Conservation (phyloP, 2,797 vertebrate species). For the Enteromius radiatus region DNA sequence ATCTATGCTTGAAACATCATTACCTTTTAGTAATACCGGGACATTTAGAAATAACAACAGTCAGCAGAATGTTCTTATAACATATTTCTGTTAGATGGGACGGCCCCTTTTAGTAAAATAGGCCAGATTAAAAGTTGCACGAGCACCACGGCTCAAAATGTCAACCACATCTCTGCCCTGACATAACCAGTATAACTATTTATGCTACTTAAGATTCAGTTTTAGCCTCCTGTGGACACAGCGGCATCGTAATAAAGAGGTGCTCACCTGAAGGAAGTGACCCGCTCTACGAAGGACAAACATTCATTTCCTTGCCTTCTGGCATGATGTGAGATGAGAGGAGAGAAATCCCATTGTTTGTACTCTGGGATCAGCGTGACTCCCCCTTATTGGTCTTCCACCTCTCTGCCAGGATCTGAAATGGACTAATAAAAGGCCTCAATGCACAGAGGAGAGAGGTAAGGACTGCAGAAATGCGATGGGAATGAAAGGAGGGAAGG, state of each 20-base stretch:
- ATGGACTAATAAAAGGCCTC: slow-evolving; percentile 49
- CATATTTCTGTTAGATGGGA: neutral
- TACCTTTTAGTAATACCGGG: neutral
- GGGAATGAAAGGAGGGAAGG: slow-evolving; percentile 21
- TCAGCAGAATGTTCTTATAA: neutral
- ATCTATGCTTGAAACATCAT: neutral
- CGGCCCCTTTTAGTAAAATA: neutral
- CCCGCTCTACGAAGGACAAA: slow-evolving; percentile 45
- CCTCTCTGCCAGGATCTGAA: slow-evolving; percentile 22
- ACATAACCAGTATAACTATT: neutral
- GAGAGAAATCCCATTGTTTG: slow-evolving; percentile 44
- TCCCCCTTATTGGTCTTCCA: slow-evolving; percentile 12
- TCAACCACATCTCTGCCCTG: neutral
- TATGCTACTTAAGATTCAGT: slow-evolving; percentile 43
- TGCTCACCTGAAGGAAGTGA: slow-evolving; percentile 36
- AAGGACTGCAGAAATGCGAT: slow-evolving; percentile 12
- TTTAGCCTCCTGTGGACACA: slow-evolving; percentile 4
- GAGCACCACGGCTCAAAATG: neutral
- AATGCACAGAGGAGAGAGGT: slow-evolving; percentile 24
- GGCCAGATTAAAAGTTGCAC: neutral
- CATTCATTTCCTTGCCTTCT: slow-evolving; percentile 37
- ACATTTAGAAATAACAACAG: neutral
- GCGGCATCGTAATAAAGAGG: slow-evolving; percentile 17
- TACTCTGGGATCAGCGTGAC: slow-evolving; percentile 25
- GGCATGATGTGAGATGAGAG: slow-evolving; percentile 22